Conservation (phyloP, 1,140 invertebrate genomes). For the Dreissena polymorpha region DNA sequence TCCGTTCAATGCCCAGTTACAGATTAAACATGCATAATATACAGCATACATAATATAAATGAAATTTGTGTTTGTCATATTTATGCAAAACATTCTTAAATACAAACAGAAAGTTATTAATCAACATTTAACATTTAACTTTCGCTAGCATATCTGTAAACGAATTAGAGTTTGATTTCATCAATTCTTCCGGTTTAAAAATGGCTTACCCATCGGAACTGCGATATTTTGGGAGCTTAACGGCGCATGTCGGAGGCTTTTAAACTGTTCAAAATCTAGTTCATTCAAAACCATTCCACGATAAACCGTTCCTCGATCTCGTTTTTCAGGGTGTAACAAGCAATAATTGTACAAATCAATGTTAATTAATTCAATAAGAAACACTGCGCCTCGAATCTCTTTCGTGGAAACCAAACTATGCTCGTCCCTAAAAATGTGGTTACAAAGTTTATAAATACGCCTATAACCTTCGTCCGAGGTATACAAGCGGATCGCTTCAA, state of each 20-base stretch:
- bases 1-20: background rate
- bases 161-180: too few relatives aligned
- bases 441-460: conserved; percentile 32
- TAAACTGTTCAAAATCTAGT: conserved; percentile 42
- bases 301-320: conserved; percentile 53
- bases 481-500: conserved; percentile 53
- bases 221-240: conserved; percentile 55
- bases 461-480: conserved; percentile 55
- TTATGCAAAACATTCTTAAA: too few relatives aligned
- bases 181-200: background rate
- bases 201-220: conserved; percentile 35
- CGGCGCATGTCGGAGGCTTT: conserved; percentile 19
- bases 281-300: conserved; percentile 39
- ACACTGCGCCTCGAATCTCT: conserved; percentile 46
- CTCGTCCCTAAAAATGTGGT: conserved; percentile 54
- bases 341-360: conserved; percentile 62
- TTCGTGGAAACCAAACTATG: conserved; percentile 15
- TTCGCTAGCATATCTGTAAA: background rate
- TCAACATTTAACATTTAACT: background rate
- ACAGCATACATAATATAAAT: too few relatives aligned
- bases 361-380: conserved; percentile 59
- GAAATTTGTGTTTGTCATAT: too few relatives aligned
- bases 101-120: background rate
- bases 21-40: too few relatives aligned
- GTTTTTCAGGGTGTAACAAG: conserved; percentile 9